These are phyloP conservation scores for Acanthococcus lagerstroemiae DNA, from an alignment of 2,888 invertebrate species.

Conservation along the genomic window DNA sequence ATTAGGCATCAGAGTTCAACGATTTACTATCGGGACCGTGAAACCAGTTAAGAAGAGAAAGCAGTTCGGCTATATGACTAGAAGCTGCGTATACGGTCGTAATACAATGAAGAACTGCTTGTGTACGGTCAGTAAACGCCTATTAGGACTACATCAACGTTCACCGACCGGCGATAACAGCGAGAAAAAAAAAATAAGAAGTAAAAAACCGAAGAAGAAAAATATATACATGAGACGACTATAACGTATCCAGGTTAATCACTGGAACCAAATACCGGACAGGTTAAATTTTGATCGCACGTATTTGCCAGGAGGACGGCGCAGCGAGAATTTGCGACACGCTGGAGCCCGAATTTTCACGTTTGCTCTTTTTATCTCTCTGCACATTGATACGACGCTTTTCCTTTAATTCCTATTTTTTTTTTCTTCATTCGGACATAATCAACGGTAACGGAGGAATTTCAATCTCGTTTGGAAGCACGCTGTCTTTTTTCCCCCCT, in stretches of 20 bases:
- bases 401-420: no score
- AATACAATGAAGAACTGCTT: conserved; percentile 8
- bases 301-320: no score
- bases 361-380: no score
- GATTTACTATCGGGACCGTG: neutral
- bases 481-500: no score
- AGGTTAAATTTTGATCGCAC: neutral
- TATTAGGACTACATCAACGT: conserved; percentile 12
- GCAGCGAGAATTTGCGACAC: no score
- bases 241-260: conserved; percentile 7
- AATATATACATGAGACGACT: neutral
- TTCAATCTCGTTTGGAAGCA: no score
- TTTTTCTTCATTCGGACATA: no score
- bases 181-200: neutral
- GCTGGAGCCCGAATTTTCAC: no score
- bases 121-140: conserved; percentile 11
- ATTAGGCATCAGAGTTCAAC: neutral
- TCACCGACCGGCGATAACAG: neutral
- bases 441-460: no score
- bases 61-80: neutral
- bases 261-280: conserved; percentile 1
- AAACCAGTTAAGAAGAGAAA: conserved; percentile 10
- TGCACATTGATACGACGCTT: no score
- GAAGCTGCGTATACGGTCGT: neutral
- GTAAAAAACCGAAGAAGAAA: neutral